These are phyloP conservation scores for Microcebus griseorufus DNA, from an alignment of 2,113 vertebrate genomes.

Conservation along the genomic window DNA sequence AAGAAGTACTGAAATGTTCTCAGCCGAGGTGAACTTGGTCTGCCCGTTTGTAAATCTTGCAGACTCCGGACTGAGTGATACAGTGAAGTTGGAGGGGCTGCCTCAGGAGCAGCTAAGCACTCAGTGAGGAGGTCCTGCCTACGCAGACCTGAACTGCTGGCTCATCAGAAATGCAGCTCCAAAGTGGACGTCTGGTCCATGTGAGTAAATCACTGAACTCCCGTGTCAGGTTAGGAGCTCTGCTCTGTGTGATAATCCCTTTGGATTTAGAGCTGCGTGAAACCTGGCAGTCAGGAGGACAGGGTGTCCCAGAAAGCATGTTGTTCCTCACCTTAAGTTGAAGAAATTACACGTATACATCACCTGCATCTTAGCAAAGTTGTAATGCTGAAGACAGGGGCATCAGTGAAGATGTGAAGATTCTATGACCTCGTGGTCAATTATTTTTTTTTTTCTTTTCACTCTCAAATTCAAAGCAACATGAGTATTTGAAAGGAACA, in stretches of 20 bases:
- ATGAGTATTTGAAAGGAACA: not conserved
- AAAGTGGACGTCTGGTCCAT: conserved; percentile 93
- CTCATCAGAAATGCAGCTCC: conserved; percentile 91
- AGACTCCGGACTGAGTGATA: conserved; percentile 94
- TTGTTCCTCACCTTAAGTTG: not conserved
- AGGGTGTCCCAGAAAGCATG: not conserved
- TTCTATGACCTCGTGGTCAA: not conserved
- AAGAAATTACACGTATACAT: not conserved
- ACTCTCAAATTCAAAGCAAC: conserved; percentile 22
- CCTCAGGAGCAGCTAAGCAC: conserved; percentile 89
- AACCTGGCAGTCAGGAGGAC: not conserved
- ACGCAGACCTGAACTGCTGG: conserved; percentile 90
- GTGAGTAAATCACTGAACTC: conserved; percentile 83
- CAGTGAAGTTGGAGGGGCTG: conserved; percentile 85
- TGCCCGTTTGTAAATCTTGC: conserved; percentile 70
- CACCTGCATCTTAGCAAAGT: not conserved
- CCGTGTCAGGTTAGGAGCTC: not conserved
- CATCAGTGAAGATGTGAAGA: not conserved
- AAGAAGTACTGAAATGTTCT: conserved; percentile 42
- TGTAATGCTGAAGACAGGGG: not conserved
- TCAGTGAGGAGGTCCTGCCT: conserved; percentile 90
- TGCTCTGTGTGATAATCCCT: not conserved
- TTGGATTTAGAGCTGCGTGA: conserved; percentile 14
- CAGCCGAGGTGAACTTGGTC: conserved; percentile 23
- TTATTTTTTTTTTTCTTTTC: not conserved